Conservation (phyloP, 2,888 invertebrate genomes). For the Cylindroiulus punctatus region DNA sequence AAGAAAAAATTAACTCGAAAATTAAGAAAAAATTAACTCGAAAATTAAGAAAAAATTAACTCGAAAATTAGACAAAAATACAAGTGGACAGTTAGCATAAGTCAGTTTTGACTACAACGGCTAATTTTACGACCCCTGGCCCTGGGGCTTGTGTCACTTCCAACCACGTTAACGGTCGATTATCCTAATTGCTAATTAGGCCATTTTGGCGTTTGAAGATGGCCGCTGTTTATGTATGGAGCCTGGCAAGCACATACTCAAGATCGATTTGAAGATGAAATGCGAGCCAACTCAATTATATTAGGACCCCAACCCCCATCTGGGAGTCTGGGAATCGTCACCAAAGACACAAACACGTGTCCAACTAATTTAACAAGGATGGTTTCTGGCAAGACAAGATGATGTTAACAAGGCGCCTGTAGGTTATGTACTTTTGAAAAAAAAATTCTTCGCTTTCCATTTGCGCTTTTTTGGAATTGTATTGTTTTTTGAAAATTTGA, state of each 20-base stretch:
- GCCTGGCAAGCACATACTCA: neutral
- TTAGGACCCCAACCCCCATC: neutral
- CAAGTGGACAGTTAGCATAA: no score
- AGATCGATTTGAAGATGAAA: neutral
- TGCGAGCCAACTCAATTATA: neutral
- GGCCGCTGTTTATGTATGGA: neutral
- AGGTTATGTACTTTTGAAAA: no score
- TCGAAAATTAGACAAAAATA: no score
- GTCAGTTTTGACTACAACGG: no score
- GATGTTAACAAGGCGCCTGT: no score
- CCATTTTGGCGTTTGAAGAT: constrained; percentile 14
- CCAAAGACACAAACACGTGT: neutral
- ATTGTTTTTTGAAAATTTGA: no score
- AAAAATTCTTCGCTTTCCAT: no score
- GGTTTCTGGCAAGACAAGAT: neutral
- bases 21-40: no score
- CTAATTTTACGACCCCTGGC: neutral
- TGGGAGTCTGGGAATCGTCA: constrained; percentile 1
- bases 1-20: no score
- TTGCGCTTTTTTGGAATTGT: no score
- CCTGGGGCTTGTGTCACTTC: neutral
- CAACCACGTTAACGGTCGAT: neutral
- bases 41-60: no score
- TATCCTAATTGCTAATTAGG: constrained; percentile 37
- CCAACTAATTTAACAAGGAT: neutral